Evolutionary conservation across 2,888 invertebrate species (phyloP), one percentile per base, ranked within the genome.

Genomic region (Drosophila aldrichi): DNA sequence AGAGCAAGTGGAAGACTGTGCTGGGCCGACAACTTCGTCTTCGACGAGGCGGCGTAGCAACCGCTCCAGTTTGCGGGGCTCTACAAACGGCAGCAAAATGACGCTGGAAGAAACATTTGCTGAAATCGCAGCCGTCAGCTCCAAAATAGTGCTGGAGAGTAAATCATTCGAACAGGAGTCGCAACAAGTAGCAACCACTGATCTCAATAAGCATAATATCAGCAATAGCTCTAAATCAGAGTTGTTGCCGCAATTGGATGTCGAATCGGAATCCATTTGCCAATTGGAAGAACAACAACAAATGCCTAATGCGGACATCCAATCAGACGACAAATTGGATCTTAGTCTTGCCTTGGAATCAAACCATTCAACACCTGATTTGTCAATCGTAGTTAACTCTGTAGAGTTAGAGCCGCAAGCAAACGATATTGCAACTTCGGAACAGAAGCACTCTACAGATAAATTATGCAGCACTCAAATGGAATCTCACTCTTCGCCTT

Each of bases 81-180:
- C 18, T 18, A 3, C 38, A 20, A 29, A 8, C 4, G 59, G 38
- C 22, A 58, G 51, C 41, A 80, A 75, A 36, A 70, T 55, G 59
- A 72, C 85, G 3, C 56, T 84, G 16, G 84, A 84, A 43, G 77
- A 81, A 40, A 77, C 72, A 12, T 82, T 85, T 52, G 81, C 81
- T 10, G 60, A 79, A 29, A 83, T 83, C 5, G 60, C 79, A 4
- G 82, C 78, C 2, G 44, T 44, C 20, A 80, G 74, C 43, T 32
- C 72, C 2, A 43, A 68, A 22, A 72, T 67, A 52, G 69, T 65
- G 20, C 40, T 54, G 1, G 49, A 51, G 12, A 43, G 22, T 22
- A 40, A 57, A 40, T 5, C 56, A 46, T 8, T 40, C 43, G 29
- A 6, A 12, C 25, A 43, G 34, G 40, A 61, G 29, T 29, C 29